Conservation (phyloP, 2,888 invertebrate genomes). For the Harmothoe impar region DNA sequence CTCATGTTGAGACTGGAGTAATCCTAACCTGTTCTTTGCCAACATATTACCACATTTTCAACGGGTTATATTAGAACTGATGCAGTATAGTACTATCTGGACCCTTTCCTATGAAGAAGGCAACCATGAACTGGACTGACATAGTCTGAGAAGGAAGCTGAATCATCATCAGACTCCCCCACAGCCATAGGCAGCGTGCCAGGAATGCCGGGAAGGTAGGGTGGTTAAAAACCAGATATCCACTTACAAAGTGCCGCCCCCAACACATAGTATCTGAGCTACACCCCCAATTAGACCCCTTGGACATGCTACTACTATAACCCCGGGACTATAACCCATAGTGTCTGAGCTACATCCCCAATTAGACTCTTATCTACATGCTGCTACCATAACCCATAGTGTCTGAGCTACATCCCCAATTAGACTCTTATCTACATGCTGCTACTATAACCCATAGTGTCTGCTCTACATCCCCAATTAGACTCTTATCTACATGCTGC, state of each 20-base stretch:
- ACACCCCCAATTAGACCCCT: conserved; percentile 1
- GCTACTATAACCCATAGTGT: not conserved
- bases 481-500: too few relatives aligned
- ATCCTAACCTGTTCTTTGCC: too few relatives aligned
- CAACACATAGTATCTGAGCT: not conserved
- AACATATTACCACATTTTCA: too few relatives aligned
- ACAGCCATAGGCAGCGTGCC: not conserved
- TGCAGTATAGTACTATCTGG: too few relatives aligned
- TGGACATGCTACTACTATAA: too few relatives aligned
- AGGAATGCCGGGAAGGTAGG: not conserved
- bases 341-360: not conserved
- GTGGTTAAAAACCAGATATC: conserved; percentile 8
- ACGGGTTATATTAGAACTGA: too few relatives aligned
- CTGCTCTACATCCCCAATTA: too few relatives aligned
- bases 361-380: not conserved
- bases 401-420: not conserved
- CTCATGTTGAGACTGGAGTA: too few relatives aligned
- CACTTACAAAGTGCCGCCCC: not conserved
- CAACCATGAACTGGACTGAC: too few relatives aligned
- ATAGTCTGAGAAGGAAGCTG: not conserved
- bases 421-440: not conserved
- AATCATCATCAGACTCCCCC: conserved; percentile 25
- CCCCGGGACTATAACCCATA: not conserved
- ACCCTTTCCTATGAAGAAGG: too few relatives aligned
- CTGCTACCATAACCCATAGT: too few relatives aligned